Evolutionary conservation across 2,797 vertebrate species (phyloP).

Genomic region (Chanos chanos): DNA sequence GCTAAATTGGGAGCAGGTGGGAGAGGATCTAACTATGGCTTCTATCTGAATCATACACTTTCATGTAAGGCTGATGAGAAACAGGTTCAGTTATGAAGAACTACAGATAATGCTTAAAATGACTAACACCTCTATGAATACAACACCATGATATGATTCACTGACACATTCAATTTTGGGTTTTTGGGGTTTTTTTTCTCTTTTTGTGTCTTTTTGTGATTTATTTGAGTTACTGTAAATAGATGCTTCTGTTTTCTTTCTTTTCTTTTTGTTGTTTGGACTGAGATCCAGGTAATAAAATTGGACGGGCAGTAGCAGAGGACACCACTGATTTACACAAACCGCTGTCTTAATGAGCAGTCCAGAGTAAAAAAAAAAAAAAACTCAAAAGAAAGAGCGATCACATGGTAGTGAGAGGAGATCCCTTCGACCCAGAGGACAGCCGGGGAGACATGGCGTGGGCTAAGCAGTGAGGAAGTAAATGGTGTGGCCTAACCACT

Average conservation of each 20-base stretch:
- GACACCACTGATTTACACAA: too few species aligned
- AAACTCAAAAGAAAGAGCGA: neutral
- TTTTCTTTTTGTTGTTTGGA: too few species aligned
- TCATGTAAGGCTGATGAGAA: conserved; percentile 16
- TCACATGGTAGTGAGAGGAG: too few species aligned
- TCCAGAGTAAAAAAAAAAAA: neutral
- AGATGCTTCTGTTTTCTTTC: too few species aligned
- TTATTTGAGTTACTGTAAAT: too few species aligned
- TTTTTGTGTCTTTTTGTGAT: too few species aligned
- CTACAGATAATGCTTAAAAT: conserved; percentile 20
- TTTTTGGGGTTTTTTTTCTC: too few species aligned
- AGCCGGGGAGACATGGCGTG: neutral
- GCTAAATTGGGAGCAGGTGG: conserved; percentile 38
- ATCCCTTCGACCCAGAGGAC: neutral
- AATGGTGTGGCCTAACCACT: conserved; percentile 17
- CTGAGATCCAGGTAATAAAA: too few species aligned
- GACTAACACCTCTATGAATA: conserved; percentile 30
- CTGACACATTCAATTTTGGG: neutral
- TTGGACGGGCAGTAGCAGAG: too few species aligned
- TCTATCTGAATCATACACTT: conserved; percentile 35
- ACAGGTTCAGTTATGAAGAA: conserved; percentile 6
- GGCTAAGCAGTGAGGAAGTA: conserved; percentile 3
- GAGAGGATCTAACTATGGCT: conserved; percentile 28
- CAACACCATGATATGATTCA: neutral
- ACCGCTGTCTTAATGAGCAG: too few species aligned